These are phyloP conservation scores for Heteromyza rotundicornis DNA, from an alignment of 2,888 invertebrate species.

Conservation along the genomic window DNA sequence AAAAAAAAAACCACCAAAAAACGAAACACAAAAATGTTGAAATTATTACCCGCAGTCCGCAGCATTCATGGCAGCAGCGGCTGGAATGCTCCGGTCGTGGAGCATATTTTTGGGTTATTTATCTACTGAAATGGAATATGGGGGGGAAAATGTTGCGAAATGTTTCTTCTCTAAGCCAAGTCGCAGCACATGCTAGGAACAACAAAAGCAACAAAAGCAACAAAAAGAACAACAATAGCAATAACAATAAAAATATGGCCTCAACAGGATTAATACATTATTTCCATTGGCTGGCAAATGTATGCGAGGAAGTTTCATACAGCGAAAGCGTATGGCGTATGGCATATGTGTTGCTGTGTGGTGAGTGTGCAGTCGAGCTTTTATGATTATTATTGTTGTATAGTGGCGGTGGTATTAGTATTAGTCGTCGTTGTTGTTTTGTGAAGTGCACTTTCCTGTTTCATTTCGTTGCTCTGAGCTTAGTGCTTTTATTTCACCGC, in stretches of 20 bases:
- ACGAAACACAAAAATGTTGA: background rate
- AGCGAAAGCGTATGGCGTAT: slow-evolving; percentile 2
- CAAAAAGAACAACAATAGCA: slow-evolving; percentile 13
- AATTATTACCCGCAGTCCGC: background rate
- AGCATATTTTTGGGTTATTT: slow-evolving; percentile 37
- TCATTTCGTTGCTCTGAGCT: slow-evolving; percentile 45
- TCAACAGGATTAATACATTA: slow-evolving; percentile 62
- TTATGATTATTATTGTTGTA: slow-evolving; percentile 8
- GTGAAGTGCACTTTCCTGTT: slow-evolving; percentile 55
- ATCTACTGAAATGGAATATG: slow-evolving; percentile 3
- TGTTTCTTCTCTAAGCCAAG: too few species aligned
- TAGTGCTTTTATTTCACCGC: slow-evolving; percentile 43
- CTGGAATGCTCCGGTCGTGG: background rate
- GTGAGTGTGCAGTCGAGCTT: background rate
- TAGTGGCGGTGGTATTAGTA: background rate
- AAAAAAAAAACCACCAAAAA: too few species aligned
- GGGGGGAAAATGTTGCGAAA: too few species aligned
- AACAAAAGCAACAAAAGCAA: slow-evolving; percentile 2
- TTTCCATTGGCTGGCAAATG: slow-evolving; percentile 29
- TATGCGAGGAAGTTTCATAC: background rate
- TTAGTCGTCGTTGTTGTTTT: slow-evolving; percentile 16
- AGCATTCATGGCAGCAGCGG: too few species aligned
- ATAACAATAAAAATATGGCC: slow-evolving; percentile 61
- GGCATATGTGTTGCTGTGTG: background rate
- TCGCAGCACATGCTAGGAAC: background rate